phyloP scores from a whole-genome alignment of 2,113 vertebrate genomes.

The Mobula birostris region DNA sequence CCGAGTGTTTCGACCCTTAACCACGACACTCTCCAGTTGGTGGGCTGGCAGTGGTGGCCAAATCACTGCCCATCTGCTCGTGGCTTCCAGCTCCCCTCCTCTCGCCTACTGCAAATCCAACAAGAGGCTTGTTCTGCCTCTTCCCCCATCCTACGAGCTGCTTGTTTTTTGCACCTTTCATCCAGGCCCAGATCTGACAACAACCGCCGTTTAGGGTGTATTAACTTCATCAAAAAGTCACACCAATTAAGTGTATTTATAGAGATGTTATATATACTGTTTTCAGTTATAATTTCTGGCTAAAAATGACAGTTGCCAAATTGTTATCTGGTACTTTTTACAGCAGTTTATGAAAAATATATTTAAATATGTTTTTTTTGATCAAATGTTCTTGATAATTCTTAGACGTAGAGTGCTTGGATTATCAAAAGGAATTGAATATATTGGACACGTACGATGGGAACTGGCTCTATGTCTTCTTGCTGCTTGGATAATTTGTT shows the following conservation, averaged over 20 bases:
- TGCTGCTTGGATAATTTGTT: slow-evolving; percentile 93
- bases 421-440: slow-evolving; percentile 88
- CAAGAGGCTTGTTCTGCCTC: too few species aligned
- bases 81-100: too few species aligned
- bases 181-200: too few species aligned
- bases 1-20: too few species aligned
- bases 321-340: neutral
- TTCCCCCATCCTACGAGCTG: too few species aligned
- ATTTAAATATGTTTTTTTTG: slow-evolving; percentile 10
- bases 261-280: too few species aligned
- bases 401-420: slow-evolving; percentile 79
- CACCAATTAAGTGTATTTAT: neutral
- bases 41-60: too few species aligned
- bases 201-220: neutral
- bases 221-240: neutral
- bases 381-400: slow-evolving; percentile 24
- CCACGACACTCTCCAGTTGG: too few species aligned
- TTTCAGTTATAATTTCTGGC: too few species aligned
- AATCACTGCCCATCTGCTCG: too few species aligned
- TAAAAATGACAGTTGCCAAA: neutral
- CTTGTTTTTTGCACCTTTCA: too few species aligned
- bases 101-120: too few species aligned
- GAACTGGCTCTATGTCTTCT: slow-evolving; percentile 88
- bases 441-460: slow-evolving; percentile 87
- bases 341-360: neutral